phyloP scores from a whole-genome alignment of 1,140 invertebrate species.

The Macrotrachela quadricornifera region DNA sequence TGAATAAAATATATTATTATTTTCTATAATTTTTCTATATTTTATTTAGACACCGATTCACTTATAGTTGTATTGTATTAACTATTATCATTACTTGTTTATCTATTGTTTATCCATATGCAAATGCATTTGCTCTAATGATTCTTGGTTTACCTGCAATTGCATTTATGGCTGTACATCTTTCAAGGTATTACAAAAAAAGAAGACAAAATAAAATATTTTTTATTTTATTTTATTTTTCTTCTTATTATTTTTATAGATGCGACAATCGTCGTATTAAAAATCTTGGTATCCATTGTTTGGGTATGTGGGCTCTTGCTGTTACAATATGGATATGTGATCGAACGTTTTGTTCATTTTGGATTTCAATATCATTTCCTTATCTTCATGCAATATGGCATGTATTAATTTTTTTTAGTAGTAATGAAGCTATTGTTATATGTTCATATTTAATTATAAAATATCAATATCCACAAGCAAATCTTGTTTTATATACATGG shows the following conservation, averaged over 20 bases:
- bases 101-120: background rate
- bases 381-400: slow-evolving; percentile 60
- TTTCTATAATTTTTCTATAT: background rate
- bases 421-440: slow-evolving; percentile 48
- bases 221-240: slow-evolving; percentile 4
- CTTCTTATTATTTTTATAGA: slow-evolving; percentile 5
- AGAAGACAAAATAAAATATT: no score
- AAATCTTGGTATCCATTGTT: slow-evolving; percentile 42
- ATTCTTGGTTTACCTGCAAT: slow-evolving; percentile 45
- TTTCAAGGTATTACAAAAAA: slow-evolving; percentile 46
- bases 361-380: slow-evolving; percentile 49
- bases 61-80: background rate
- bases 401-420: slow-evolving; percentile 51
- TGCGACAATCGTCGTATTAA: slow-evolving; percentile 35
- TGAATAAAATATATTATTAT: no score
- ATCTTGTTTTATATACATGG: background rate
- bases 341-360: slow-evolving; percentile 48
- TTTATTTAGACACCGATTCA: background rate
- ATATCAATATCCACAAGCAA: slow-evolving; percentile 18
- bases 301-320: slow-evolving; percentile 43
- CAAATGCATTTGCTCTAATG: slow-evolving; percentile 40
- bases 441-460: slow-evolving; percentile 54
- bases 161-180: slow-evolving; percentile 41
- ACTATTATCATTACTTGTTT: background rate
- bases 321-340: slow-evolving; percentile 54